A percentile compares a stretch with the other conserved stretches of the same genome.
phyloP scores from a whole-genome alignment of 2,113 vertebrate species.

The Todiramphus saurophagus region DNA sequence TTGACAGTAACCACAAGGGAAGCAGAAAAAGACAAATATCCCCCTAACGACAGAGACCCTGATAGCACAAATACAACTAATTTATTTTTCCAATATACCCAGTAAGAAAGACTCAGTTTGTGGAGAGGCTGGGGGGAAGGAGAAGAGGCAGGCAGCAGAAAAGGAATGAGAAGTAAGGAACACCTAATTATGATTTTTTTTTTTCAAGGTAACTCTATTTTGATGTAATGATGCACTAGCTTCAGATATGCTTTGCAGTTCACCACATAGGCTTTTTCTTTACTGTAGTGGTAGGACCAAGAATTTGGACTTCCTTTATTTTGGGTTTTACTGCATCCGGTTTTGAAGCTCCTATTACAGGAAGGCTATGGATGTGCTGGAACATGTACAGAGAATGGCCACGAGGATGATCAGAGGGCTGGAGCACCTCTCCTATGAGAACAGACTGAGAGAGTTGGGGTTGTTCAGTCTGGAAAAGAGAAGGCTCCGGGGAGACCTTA shows the following conservation, averaged over 20 bases:
- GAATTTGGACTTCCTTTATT: not conserved
- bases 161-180: not conserved
- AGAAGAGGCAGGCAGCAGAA: not conserved
- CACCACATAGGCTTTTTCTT: not conserved
- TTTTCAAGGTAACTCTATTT: not conserved
- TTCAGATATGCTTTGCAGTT: not conserved
- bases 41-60: conserved; percentile 47
- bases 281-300: not conserved
- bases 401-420: too few relatives aligned
- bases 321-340: too few relatives aligned
- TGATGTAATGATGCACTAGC: not conserved
- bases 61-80: conserved; percentile 64
- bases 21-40: conserved; percentile 60
- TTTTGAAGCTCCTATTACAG: too few relatives aligned
- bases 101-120: not conserved
- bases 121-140: not conserved
- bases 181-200: not conserved
- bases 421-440: too few relatives aligned
- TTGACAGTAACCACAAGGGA: conserved; percentile 60
- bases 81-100: conserved; percentile 53
- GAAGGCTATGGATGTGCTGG: too few relatives aligned
- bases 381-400: too few relatives aligned
- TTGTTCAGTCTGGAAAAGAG: too few relatives aligned
- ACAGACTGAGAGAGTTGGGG: too few relatives aligned
- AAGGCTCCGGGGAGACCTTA: too few relatives aligned